A percentile compares a stretch with the other conserved stretches of the same genome.
Evolutionary conservation across 2,113 vertebrate genomes (phyloP).

Genomic region (Misgurnus mizolepis): DNA sequence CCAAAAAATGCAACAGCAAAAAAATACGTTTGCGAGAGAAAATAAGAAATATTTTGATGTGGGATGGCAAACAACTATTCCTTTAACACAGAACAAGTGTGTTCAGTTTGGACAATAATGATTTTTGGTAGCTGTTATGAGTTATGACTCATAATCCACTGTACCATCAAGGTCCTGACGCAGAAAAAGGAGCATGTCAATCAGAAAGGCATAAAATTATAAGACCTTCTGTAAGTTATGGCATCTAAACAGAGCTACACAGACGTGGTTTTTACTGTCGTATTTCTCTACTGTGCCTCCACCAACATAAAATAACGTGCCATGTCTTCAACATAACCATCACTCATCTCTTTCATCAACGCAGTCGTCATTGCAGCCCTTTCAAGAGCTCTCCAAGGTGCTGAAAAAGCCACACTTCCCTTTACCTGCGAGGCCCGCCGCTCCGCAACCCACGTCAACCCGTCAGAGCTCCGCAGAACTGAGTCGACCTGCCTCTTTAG

Average conservation of each 20-base stretch:
- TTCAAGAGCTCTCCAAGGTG: constrained; percentile 54
- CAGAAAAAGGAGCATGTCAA: not conserved
- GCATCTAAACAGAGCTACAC: not conserved
- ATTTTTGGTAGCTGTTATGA: too few relatives aligned
- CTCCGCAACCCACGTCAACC: not conserved
- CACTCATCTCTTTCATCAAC: constrained; percentile 26
- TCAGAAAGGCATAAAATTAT: not conserved
- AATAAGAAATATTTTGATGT: too few relatives aligned
- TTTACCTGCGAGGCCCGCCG: constrained; percentile 40
- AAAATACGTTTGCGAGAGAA: too few relatives aligned
- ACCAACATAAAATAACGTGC: not conserved
- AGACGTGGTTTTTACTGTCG: not conserved
- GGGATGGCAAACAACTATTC: too few relatives aligned
- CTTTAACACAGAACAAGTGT: too few relatives aligned
- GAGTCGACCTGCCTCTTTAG: constrained; percentile 16
- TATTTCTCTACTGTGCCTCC: not conserved
- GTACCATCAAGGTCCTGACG: too few relatives aligned
- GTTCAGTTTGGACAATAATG: too few relatives aligned
- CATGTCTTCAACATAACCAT: constrained; percentile 13
- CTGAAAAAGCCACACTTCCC: constrained; percentile 42
- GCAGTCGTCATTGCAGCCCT: not conserved
- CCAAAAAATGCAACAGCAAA: too few relatives aligned
- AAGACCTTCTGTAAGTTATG: not conserved
- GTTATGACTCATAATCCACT: too few relatives aligned
- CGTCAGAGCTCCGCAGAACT: not conserved